Evolutionary conservation across 2,113 vertebrate genomes (phyloP).

Genomic region (Excalfactoria chinensis): DNA sequence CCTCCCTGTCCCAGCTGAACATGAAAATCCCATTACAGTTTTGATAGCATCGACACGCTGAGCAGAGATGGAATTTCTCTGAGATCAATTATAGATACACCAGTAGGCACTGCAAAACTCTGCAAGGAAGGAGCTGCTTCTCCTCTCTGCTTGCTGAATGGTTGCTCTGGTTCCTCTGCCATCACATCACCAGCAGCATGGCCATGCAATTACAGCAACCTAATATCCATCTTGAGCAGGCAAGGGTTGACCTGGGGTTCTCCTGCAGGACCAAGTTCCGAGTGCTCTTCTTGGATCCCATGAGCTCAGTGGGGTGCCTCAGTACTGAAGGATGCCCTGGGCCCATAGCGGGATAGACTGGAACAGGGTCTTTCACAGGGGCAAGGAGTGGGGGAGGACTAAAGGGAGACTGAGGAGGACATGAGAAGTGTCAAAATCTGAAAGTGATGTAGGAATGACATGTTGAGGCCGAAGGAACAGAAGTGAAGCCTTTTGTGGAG

Average conservation of each 20-base stretch:
- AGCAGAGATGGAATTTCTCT: not conserved
- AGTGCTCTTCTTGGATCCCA: too few relatives aligned
- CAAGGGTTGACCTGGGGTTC: not conserved
- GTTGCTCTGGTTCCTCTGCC: not conserved
- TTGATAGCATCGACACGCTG: rapidly evolving
- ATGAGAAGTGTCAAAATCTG: not conserved
- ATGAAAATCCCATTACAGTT: not conserved
- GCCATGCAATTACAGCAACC: not conserved
- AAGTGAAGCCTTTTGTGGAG: not conserved
- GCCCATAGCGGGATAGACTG: not conserved
- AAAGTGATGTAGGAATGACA: not conserved
- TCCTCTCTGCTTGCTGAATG: not conserved
- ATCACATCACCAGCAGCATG: not conserved
- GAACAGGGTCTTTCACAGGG: not conserved
- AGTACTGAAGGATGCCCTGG: not conserved
- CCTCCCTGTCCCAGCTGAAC: not conserved
- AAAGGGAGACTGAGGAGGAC: not conserved
- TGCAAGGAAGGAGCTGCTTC: not conserved
- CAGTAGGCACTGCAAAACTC: not conserved
- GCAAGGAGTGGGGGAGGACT: not conserved
- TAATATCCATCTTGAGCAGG: not conserved
- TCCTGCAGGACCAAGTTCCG: not conserved
- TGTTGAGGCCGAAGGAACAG: not conserved
- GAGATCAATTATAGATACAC: not conserved
- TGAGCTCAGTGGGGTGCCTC: not conserved